Conservation (phyloP, 2,797 vertebrate species). For the Phalloptychus januarius region DNA sequence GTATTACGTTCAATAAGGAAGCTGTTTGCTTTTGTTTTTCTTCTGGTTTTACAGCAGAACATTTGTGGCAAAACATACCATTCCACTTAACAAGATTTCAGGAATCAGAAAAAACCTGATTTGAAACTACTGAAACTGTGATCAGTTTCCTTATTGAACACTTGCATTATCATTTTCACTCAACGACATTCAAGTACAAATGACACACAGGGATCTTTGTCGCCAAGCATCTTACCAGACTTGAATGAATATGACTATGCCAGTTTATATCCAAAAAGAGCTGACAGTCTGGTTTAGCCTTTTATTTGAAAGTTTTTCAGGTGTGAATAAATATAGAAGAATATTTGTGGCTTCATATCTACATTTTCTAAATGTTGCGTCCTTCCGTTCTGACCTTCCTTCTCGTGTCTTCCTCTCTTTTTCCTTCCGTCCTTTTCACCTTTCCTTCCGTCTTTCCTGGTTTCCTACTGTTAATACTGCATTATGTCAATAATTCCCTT, state of each 20-base stretch:
- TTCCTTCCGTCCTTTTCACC: not conserved
- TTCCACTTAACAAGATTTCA: not conserved
- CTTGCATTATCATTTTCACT: not conserved
- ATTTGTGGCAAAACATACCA: slow-evolving; percentile 2
- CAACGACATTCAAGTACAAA: not conserved
- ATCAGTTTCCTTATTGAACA: slow-evolving; percentile 19
- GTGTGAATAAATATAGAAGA: not conserved
- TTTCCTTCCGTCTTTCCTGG: not conserved
- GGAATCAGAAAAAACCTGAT: slow-evolving; percentile 42
- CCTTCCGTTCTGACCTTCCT: not conserved
- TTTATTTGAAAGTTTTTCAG: not conserved
- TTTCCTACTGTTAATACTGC: not conserved
- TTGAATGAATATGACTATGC: not conserved
- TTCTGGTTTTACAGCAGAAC: slow-evolving; percentile 8
- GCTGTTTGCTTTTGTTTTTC: slow-evolving; percentile 4
- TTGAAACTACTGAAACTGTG: slow-evolving; percentile 2
- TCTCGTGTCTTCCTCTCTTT: not conserved
- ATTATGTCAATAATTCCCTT: not conserved
- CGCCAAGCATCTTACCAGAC: slow-evolving; percentile 2
- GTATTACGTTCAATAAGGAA: not conserved
- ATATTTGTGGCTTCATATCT: not conserved
- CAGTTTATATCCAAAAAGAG: not conserved
- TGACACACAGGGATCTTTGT: not conserved
- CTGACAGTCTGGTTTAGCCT: not conserved
- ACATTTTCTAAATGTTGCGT: not conserved